Evolutionary conservation across 2,888 invertebrate genomes (phyloP), one percentile per base, ranked within the genome.

Genomic region (Polydrusus tereticollis): DNA sequence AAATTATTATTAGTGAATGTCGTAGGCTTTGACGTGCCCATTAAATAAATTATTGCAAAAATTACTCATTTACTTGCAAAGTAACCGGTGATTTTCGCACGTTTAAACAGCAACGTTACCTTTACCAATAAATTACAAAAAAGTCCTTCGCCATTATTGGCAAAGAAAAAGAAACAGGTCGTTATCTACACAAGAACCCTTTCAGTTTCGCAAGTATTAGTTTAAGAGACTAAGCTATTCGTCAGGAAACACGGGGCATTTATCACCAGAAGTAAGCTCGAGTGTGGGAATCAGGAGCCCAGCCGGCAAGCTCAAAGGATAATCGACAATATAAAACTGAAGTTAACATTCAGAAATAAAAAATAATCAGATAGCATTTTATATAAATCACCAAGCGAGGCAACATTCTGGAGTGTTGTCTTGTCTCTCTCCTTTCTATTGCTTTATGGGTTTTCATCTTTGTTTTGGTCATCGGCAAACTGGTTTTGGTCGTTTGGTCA

Each of bases 301-400:
- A 76, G 69, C 70, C 84, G 84, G 84, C 83, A 78, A 80, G 79
- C 78, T 83, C 85, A 86, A 73, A 85, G 84, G 84, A 82, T 82
- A 84, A 84, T 84, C 85, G 84, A 85, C 85, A 85, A 85, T 85
- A 85, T 85, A 85, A 85, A 85, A 85, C 84, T 83, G 82, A 84
- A 83, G 84, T 85, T 85, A 85, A 85, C 85, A 85, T 85, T 85
- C 83, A 83, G 83, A 85, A 85, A 82, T 82, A 82, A 84, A 84
- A 84, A 84, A 85, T 84, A 84, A 85, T 85, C 85, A 83, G 84
- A 83, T 83, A 84, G 81, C 83, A 83, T 84, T 84, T 84, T 82
- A 83, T 85, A 85, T 85, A 85, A 85, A 85, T 85, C 85, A 85
- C 77, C 66, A 72, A 75, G 69, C 76, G 52, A 76, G 77, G 79